Evolutionary conservation across 2,888 invertebrate genomes (phyloP).

Genomic region (Hecatera dysodea): DNA sequence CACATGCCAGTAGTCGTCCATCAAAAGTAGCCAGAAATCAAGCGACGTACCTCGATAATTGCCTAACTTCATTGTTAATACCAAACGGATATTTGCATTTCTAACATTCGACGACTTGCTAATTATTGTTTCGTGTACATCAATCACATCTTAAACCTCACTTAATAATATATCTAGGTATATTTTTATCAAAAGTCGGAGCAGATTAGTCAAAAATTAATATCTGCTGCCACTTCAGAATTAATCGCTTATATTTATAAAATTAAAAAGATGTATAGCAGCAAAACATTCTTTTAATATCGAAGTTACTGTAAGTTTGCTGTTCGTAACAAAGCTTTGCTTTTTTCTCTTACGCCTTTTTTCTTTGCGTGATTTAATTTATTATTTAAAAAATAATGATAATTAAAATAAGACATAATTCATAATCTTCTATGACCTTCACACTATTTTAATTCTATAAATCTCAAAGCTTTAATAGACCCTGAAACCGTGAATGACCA

Average conservation of each 20-base stretch:
- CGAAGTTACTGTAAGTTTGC: too few species aligned
- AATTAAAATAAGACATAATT: conserved; percentile 16
- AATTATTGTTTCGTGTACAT: conserved; percentile 38
- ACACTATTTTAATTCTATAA: conserved; percentile 28
- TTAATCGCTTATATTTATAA: too few species aligned
- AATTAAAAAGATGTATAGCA: too few species aligned
- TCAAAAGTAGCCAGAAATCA: conserved; percentile 28
- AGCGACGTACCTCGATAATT: conserved; percentile 13
- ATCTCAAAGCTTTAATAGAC: conserved; percentile 40
- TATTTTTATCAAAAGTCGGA: too few species aligned
- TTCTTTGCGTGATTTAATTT: too few species aligned
- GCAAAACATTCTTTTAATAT: too few species aligned
- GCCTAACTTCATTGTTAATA: conserved; percentile 31
- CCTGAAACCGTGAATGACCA: conserved; percentile 50
- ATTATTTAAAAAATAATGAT: background rate
- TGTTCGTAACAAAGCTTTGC: too few species aligned
- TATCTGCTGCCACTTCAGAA: too few species aligned
- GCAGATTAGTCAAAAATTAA: too few species aligned
- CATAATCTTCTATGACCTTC: conserved; percentile 40
- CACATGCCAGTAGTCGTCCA: conserved; percentile 8
- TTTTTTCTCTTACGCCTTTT: too few species aligned
- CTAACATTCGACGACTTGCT: conserved; percentile 28
- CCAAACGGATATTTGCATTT: conserved; percentile 24
- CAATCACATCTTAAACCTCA: background rate
- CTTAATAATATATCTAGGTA: background rate